Conservation (phyloP, 1,140 invertebrate species). For the Colletes gigas region DNA sequence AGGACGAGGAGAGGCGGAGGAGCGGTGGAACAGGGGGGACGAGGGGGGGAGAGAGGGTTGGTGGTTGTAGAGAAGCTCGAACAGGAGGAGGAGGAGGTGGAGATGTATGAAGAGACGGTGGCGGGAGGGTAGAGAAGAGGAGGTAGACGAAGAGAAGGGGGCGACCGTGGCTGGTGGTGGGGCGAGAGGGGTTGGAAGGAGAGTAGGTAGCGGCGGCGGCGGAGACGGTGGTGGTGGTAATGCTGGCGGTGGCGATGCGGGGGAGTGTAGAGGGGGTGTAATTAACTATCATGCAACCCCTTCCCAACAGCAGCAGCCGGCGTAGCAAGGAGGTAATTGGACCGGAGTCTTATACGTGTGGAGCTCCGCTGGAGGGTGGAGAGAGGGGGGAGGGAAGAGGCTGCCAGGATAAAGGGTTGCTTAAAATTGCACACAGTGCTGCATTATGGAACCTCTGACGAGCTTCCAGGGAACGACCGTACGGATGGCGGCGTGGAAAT, state of each 20-base stretch:
- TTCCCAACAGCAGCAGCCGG: constrained; percentile 75
- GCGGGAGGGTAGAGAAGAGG: constrained; percentile 48
- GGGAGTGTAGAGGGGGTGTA: constrained; percentile 74
- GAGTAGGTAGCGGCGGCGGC: constrained; percentile 38
- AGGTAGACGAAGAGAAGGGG: constrained; percentile 59
- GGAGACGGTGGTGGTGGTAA: constrained; percentile 53
- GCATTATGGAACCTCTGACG: constrained; percentile 80
- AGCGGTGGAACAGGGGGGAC: constrained; percentile 32
- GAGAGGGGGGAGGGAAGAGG: constrained; percentile 56
- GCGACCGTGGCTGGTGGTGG: constrained; percentile 32
- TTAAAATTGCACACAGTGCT: constrained; percentile 80
- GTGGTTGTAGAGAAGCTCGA: constrained; percentile 54
- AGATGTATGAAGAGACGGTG: constrained; percentile 22
- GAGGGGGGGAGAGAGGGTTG: constrained; percentile 25
- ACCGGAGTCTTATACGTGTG: constrained; percentile 80
- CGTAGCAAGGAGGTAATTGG: constrained; percentile 81
- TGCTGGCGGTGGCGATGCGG: constrained; percentile 53
- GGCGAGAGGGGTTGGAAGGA: constrained; percentile 43
- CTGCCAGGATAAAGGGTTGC: constrained; percentile 79
- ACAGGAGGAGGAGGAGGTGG: constrained; percentile 52
- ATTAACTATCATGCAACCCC: constrained; percentile 81
- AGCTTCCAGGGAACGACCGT: constrained; percentile 74
- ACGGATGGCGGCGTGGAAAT: constrained; percentile 77
- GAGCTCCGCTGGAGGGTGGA: constrained; percentile 60
- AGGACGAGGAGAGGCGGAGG: constrained; percentile 18